Percentiles rank a stretch among this genome's conserved stretches.
phyloP scores from a whole-genome alignment of 2,797 vertebrate species.

The Anguilla anguilla region DNA sequence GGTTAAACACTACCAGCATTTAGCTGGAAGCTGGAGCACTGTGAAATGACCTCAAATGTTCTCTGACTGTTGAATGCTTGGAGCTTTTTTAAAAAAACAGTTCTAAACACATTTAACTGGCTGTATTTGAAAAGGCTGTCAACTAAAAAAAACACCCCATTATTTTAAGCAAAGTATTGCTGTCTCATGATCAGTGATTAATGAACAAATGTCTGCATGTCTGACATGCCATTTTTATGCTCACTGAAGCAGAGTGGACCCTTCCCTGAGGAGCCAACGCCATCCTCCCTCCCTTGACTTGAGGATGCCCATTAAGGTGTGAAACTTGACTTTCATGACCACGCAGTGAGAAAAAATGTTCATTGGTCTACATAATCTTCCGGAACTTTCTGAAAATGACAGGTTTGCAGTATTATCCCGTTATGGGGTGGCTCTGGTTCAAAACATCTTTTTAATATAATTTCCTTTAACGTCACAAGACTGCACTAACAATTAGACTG shows the following conservation, averaged over 20 bases:
- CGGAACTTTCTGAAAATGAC: conserved; percentile 7
- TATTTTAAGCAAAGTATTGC: neutral
- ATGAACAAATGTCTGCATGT: neutral
- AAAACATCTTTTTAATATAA: conserved; percentile 16
- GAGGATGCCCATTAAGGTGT: neutral
- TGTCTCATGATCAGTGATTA: conserved; percentile 3
- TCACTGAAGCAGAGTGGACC: neutral
- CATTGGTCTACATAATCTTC: neutral
- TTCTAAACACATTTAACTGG: neutral
- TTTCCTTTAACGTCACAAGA: neutral
- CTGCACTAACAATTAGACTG: conserved; percentile 4
- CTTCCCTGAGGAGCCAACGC: neutral
- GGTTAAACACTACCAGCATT: neutral
- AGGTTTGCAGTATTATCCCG: neutral
- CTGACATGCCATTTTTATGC: neutral
- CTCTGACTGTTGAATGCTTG: neutral
- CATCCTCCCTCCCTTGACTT: neutral
- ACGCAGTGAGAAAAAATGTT: neutral
- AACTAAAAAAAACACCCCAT: neutral
- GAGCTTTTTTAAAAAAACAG: neutral
- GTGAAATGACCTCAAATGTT: neutral
- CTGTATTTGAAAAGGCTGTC: neutral
- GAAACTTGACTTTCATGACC: neutral
- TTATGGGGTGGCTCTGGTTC: neutral
- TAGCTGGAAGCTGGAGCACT: neutral